Base-by-base conservation (phyloP, 2,888 invertebrate species). In the Sphaerophoria taeniata region DNA sequence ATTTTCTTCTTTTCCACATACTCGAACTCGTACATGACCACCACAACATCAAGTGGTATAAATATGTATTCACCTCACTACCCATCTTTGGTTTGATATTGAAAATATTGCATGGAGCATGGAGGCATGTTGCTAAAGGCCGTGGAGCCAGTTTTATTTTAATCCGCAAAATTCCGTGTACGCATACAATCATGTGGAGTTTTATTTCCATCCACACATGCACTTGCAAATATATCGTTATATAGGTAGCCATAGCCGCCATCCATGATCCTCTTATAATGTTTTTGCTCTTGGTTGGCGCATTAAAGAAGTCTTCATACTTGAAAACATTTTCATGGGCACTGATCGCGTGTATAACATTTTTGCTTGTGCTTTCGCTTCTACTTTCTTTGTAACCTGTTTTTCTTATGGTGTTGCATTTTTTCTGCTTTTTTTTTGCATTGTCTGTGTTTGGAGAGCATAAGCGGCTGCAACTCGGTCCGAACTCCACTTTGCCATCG, bases 311-410 rank as follows among this genome's bases (percentile, higher is more conserved):
- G 49, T 60, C 14, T 47, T 24, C 24, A 24, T 69, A 47, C 69
- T 69, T 69, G 69, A 76, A 36, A 76, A 47, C 45, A 72, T 81
- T 85, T 85, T 85, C 85, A 85, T 76, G 85, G 85, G 81, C 85
- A 60, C 56, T 81, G 76, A 85, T 81, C 85, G 85, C 85, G 81
- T 85, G 85, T 77, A 73, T 69, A 77, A 76, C 65, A 81, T 85
- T 81, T 85, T 85, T 81, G 72, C 85, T 58, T 85, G 69, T 76
- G 85, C 85, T 85, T 85, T 85, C 85, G 85, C 81, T 81, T 81
- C 85, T 70, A 85, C 85, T 85, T 85, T 85, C 85, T 77, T 85
- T 69, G 73, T 77, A 85, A 85, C 85, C 72, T 77, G 85, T 85
- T 85, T 79, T 65, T 43, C 58, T 60, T 55, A 56, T 36, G 58